Base-by-base conservation (phyloP, 2,888 invertebrate species). In the Conchocele bisecta region DNA sequence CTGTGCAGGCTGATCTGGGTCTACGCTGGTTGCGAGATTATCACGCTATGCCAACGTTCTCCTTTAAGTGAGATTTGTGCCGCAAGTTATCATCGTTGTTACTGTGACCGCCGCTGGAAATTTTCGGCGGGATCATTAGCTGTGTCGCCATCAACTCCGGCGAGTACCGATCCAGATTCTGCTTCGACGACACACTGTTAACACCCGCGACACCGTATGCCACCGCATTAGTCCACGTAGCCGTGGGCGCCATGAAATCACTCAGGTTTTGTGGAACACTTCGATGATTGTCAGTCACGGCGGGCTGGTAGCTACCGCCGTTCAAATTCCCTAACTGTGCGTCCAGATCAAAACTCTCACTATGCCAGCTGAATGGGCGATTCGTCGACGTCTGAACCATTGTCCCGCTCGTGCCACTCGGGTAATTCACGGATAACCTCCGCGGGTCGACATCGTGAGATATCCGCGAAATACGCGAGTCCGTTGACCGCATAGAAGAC, bases 341-440 rank as follows among this genome's bases (percentile, higher is more conserved):
- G 58, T 89, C 88, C 22, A 88, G 71, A 60, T 87, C 87, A 74
- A 88, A 88, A 54, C 83, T 85, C 70, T 88, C 88, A 71, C 86
- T 85, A 69, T 89, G 89, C 89, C 89, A 89, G 60, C 88, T 88
- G 65, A 87, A 84, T 0, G 89, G 89, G 6, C 89, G 77, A 39
- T 72, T 79, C 2, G 78, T 65, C 9, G 82, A 77, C 24, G 61
- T 48, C 39, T 53, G 51, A 41, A 81, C 64, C 73, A 82, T 75
- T 0, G 85, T 84, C n/a, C 83, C 81, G 35, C 70, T 75, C 1
- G 75, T 64, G 35, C 74, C 71, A 50, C 78, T 81, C 6, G 87
- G 85, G 44, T 86, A 85, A 1, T 85, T 80, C 15, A 76, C 69
- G 5, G 89, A 88, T 63, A 87, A 76, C 22, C 88, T 74, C 42